Evolutionary conservation across 2,113 vertebrate genomes (phyloP), one percentile per base, ranked within the genome.

Genomic region (Phodopus roborovskii): DNA sequence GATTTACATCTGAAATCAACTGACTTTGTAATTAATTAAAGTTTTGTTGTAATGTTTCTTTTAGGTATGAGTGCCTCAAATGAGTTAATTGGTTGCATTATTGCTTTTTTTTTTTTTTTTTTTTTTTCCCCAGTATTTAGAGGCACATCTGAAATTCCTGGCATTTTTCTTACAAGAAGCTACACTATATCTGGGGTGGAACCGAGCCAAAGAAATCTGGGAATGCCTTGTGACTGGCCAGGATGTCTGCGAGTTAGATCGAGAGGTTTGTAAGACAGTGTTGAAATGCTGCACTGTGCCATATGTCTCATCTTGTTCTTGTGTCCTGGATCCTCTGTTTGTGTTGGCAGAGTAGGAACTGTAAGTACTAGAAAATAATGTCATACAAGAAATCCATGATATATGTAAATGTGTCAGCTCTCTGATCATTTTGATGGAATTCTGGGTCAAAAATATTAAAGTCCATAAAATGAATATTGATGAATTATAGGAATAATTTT

Each of bases 131-230:
- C 97, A 99, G 99, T 99, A 99, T 98, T 99, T 99, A 98, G 99
- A 99, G 97, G 99, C 99, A 92, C 99, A 99, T 98, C 98, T 99
- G 98, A 99, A 99, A 98, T 99, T 99, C 99, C 98, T 99, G 98
- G 99, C 99, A 11, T 99, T 99, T 99, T 99, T 99, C 98, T 99
- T 99, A 88, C 99, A 99, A 99, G 99, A 99, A 98, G 99, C 99
- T 96, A 99, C 99, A 85, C 98, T 99, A 36, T 99, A 99, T 98
- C 99, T 99, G 96, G 99, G 99, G 90, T 99, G 99, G 99, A 99
- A 99, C 98, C 98, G 99, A 95, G 99, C 99, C 97, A 99, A 99
- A 96, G 99, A 99, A 98, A 99, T 99, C 94, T 99, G 99, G 99
- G 99, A 99, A 97, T 99, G 99, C 97, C 99, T 99, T 92, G 99